phyloP scores from a whole-genome alignment of 2,888 invertebrate species.

The Nymphalis c-album region DNA sequence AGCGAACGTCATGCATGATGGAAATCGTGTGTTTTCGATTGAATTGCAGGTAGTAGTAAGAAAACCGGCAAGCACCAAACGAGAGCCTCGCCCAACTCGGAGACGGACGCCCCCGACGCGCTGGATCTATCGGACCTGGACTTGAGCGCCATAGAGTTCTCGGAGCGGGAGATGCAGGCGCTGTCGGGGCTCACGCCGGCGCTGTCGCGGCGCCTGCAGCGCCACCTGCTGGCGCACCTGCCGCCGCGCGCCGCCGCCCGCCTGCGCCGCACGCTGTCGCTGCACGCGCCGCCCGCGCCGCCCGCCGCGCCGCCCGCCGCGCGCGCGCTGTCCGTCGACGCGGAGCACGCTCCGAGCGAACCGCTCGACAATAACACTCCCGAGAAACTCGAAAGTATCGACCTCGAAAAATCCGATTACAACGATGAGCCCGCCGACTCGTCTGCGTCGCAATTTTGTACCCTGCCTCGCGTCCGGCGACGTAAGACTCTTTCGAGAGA shows the following conservation, averaged over 20 bases:
- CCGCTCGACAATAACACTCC: conserved; percentile 17
- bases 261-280: conserved; percentile 84
- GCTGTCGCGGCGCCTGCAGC: conserved; percentile 86
- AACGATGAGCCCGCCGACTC: conserved; percentile 33
- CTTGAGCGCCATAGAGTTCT: conserved; percentile 84
- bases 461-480: conserved; percentile 62
- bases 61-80: conserved; percentile 65
- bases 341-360: conserved; percentile 55
- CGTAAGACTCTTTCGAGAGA: conserved; percentile 46
- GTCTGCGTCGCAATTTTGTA: conserved; percentile 54
- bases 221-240: conserved; percentile 85
- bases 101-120: conserved; percentile 48
- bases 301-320: conserved; percentile 48
- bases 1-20: conserved; percentile 80
- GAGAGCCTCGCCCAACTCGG: conserved; percentile 47
- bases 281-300: conserved; percentile 56
- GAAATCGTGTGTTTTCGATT: conserved; percentile 80
- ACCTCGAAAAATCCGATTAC: conserved; percentile 1
- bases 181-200: conserved; percentile 82
- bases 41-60: conserved; percentile 76
- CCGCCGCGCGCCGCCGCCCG: conserved; percentile 86
- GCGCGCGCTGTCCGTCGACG: conserved; percentile 45
- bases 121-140: conserved; percentile 84
- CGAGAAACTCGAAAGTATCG: conserved; percentile 25
- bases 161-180: conserved; percentile 85